phyloP scores from a whole-genome alignment of 2,113 vertebrate species.

The Gymnocephalus cernua region DNA sequence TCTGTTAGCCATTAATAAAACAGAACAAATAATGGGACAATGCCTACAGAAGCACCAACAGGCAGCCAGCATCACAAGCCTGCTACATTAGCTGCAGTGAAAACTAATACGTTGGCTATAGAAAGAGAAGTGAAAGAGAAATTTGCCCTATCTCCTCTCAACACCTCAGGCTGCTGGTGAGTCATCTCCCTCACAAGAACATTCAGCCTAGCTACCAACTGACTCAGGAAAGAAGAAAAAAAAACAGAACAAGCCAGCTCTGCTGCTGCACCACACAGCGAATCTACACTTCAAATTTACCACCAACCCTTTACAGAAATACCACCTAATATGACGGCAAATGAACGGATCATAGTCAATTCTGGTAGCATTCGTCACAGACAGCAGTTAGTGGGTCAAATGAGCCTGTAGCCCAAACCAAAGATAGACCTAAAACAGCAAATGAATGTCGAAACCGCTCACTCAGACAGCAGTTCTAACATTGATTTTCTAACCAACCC shows the following conservation, averaged over 20 bases:
- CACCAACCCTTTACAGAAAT: conserved; percentile 45
- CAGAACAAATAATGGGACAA: conserved; percentile 48
- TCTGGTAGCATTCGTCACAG: conserved; percentile 33
- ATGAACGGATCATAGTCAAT: conserved; percentile 33
- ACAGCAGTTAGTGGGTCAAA: conserved; percentile 22
- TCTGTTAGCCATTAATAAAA: conserved; percentile 65
- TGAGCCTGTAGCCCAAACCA: conserved; percentile 35
- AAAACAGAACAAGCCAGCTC: conserved; percentile 53
- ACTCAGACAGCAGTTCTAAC: conserved; percentile 50
- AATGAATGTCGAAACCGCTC: conserved; percentile 48
- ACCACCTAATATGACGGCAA: conserved; percentile 26
- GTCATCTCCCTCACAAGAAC: conserved; percentile 83
- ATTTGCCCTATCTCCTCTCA: conserved; percentile 76
- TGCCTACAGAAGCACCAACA: conserved; percentile 39
- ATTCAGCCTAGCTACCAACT: conserved; percentile 80
- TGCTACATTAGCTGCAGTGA: conserved; percentile 64
- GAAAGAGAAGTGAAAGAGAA: conserved; percentile 81
- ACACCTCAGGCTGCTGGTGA: conserved; percentile 82
- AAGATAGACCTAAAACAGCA: conserved; percentile 41
- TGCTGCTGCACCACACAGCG: conserved; percentile 50
- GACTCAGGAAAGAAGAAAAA: conserved; percentile 61
- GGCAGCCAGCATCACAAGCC: conserved; percentile 44
- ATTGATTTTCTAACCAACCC: conserved; percentile 72
- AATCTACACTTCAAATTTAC: conserved; percentile 45
- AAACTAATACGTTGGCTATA: conserved; percentile 72